Base-by-base conservation (phyloP, 2,888 invertebrate genomes). In the Heliconius ismenius region DNA sequence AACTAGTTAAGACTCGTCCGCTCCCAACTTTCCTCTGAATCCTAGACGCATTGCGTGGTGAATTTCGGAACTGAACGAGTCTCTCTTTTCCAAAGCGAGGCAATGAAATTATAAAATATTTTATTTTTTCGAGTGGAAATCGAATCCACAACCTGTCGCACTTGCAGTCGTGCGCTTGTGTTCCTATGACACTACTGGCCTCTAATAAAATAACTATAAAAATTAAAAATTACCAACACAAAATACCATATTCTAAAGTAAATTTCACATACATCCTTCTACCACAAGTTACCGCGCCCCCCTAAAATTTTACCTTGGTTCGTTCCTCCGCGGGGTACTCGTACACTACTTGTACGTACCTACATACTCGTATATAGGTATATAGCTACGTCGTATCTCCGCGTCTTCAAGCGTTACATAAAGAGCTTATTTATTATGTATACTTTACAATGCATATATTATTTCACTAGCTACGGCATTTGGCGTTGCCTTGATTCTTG, bases 291-390 rank as follows among this genome's bases (percentile, higher is more conserved):
- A 72, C 75, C 81, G 81, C 85, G 83, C 86, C 89, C 88, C 90
- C 90, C 89, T 86, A 86, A 87, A 91, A 90, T 91, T 91, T 91
- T 91, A 90, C 90, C 88, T 89, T 88, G 83, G 84, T 87, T 87
- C 86, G 83, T 86, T 86, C 86, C 86, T 79, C 73, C 79, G 79
- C 85, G 86, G 83, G 85, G 83, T 83, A 84, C 36, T 28, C 65
- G 60, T 84, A 85, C 21, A 54, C 83, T 58, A 83, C 83, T 86
- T 83, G 84, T 86, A 87, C 86, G 86, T 87, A 90, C 43, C 43
- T 65, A 65, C 64, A 11, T 64, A 36, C 32, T 32, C 32, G 32
- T 32, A 32, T 43, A 43, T 43, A 43, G 43, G 43, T 65, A 65
- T 54, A 54, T 21, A 54, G 39, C 39, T 65, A 39, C 36, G 88